Percentiles rank a stretch among this genome's conserved stretches.
phyloP scores from a whole-genome alignment of 2,797 vertebrate species.

The Staurois parvus region DNA sequence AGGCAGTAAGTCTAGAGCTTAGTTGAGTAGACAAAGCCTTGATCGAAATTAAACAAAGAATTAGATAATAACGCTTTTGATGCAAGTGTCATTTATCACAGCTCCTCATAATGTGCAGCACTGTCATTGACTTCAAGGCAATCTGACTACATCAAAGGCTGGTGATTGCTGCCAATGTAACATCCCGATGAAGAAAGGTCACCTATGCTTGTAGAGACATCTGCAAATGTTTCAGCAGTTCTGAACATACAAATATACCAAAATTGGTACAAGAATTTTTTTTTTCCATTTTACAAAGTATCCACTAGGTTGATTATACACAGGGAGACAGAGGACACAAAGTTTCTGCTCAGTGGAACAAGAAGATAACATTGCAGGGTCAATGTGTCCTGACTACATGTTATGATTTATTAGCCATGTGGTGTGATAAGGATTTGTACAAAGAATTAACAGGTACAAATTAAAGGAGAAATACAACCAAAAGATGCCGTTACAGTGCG shows the following conservation, averaged over 20 bases:
- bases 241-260: constrained; percentile 27
- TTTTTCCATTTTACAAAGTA: background rate
- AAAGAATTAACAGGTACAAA: background rate
- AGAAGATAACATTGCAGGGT: background rate
- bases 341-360: background rate
- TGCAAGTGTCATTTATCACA: constrained; percentile 43
- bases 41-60: constrained; percentile 57
- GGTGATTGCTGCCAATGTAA: constrained; percentile 3
- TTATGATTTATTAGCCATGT: background rate
- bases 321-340: background rate
- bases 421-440: background rate
- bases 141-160: constrained; percentile 52
- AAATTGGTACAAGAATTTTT: constrained; percentile 4
- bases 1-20: constrained; percentile 39
- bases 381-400: background rate
- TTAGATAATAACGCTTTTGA: constrained; percentile 57
- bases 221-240: constrained; percentile 24
- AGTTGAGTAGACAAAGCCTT: constrained; percentile 34
- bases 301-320: background rate
- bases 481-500: background rate
- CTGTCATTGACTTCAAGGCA: constrained; percentile 20
- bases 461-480: background rate
- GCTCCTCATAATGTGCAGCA: constrained; percentile 16
- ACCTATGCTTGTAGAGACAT: constrained; percentile 11
- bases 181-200: constrained; percentile 41